Conservation (phyloP, 1,140 invertebrate species). For the Atta colombica region DNA sequence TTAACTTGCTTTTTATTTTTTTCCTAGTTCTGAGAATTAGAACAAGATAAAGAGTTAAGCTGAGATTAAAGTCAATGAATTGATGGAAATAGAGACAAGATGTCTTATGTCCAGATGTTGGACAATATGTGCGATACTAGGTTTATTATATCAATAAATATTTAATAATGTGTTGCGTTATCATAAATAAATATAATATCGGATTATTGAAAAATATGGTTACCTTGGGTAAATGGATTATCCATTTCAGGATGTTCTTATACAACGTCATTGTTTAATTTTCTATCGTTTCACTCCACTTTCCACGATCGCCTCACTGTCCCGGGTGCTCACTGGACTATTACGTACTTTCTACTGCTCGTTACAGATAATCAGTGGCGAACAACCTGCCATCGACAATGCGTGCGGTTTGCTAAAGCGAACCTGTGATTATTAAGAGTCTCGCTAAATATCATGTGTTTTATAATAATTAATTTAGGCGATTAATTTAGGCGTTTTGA, state of each 20-base stretch:
- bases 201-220: not conserved
- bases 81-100: too few relatives aligned
- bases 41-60: too few relatives aligned
- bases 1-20: too few relatives aligned
- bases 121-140: not conserved
- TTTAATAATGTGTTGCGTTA: not conserved
- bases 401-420: slow-evolving; percentile 20
- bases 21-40: too few relatives aligned
- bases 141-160: slow-evolving; percentile 12
- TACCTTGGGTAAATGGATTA: slow-evolving; percentile 7
- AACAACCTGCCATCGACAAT: slow-evolving; percentile 51
- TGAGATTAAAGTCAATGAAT: too few relatives aligned
- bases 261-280: slow-evolving; percentile 33
- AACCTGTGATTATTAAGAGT: not conserved
- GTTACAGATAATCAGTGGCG: slow-evolving; percentile 58
- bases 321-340: slow-evolving; percentile 61
- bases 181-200: not conserved
- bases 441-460: slow-evolving; percentile 1
- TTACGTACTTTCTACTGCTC: slow-evolving; percentile 61
- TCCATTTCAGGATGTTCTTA: slow-evolving; percentile 15
- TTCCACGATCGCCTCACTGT: slow-evolving; percentile 55
- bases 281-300: slow-evolving; percentile 54
- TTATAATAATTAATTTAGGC: slow-evolving; percentile 23
- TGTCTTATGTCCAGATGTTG: too few relatives aligned
- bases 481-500: not conserved